phyloP scores from a whole-genome alignment of 2,797 vertebrate genomes.

The Acanthiza pusilla region DNA sequence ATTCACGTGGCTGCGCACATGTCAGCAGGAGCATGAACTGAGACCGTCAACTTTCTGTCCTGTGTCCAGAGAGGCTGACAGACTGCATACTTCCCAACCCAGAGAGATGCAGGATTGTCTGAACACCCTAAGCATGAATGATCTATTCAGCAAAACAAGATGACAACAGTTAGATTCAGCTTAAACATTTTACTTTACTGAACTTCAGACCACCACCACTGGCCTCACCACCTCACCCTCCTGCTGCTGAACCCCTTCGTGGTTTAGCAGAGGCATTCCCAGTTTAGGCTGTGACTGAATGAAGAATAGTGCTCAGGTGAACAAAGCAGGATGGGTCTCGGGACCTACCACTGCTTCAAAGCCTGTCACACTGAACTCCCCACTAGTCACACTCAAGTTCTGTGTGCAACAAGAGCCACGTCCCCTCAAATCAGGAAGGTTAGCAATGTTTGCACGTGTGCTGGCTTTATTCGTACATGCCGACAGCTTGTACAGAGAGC shows the following conservation, averaged over 20 bases:
- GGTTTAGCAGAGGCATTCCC: neutral
- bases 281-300: neutral
- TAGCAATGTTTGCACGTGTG: neutral
- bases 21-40: neutral
- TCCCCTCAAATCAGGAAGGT: neutral
- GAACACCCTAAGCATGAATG: neutral
- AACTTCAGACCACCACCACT: neutral
- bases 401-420: neutral
- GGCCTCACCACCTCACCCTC: neutral
- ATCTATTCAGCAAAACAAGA: neutral
- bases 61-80: neutral
- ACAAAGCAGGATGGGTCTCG: neutral
- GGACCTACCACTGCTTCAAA: neutral
- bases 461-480: neutral
- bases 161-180: neutral
- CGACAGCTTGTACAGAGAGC: neutral
- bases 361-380: neutral
- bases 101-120: neutral
- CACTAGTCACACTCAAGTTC: neutral
- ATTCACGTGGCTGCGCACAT: fast-evolving
- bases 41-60: neutral
- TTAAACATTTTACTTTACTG: neutral
- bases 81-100: neutral
- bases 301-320: neutral
- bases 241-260: neutral